These are phyloP conservation scores for Hypsibius dujardini DNA, from an alignment of 1,140 invertebrate genomes.

Conservation along the genomic window DNA sequence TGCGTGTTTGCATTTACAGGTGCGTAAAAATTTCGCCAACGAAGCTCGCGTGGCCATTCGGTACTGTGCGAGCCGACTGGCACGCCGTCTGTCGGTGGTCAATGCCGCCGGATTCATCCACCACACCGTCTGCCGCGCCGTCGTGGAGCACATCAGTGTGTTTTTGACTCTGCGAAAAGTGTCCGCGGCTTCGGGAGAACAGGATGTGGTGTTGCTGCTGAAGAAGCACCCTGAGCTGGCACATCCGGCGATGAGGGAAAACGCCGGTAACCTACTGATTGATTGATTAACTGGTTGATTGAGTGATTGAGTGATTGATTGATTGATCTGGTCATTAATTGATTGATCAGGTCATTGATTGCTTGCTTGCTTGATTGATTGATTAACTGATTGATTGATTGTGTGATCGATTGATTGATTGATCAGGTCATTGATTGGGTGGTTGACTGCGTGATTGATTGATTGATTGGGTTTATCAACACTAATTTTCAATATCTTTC, in stretches of 20 bases:
- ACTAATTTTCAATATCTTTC: not conserved
- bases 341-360: too few relatives aligned
- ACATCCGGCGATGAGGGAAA: slow-evolving; percentile 2
- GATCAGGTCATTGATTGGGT: too few relatives aligned
- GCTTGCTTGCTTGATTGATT: too few relatives aligned
- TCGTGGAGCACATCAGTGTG: slow-evolving; percentile 1
- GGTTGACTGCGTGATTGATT: too few relatives aligned
- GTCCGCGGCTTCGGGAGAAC: not conserved
- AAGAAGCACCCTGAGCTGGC: not conserved
- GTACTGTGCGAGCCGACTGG: not conserved
- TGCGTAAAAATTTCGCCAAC: slow-evolving; percentile 4
- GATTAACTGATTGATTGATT: too few relatives aligned
- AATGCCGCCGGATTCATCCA: not conserved
- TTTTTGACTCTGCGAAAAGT: not conserved
- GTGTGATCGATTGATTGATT: too few relatives aligned
- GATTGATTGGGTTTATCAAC: not conserved
- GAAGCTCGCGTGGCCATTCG: not conserved
- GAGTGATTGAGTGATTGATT: too few relatives aligned
- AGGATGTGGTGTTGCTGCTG: not conserved
- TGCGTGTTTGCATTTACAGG: too few relatives aligned
- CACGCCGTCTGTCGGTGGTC: not conserved
- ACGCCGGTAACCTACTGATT: too few relatives aligned
- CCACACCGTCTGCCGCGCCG: not conserved
- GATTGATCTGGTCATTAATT: too few relatives aligned
- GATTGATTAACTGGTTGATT: too few relatives aligned